A percentile compares a stretch with the other conserved stretches of the same genome.
phyloP scores from a whole-genome alignment of 2,797 vertebrate species.

The Silurus lanzhouensis region DNA sequence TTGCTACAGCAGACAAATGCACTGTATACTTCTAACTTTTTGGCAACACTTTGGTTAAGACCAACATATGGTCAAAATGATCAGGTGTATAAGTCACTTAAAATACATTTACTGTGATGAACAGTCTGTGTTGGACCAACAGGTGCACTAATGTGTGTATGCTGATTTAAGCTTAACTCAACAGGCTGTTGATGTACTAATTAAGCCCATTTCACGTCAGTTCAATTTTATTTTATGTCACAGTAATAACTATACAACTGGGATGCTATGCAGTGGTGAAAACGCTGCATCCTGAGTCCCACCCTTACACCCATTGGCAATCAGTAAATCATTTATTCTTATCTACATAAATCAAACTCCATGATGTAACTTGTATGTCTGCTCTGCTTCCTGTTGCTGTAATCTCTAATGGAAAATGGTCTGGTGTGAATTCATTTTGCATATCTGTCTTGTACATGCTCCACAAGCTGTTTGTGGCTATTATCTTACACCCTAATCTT shows the following conservation, averaged over 20 bases:
- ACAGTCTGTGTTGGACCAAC: background rate
- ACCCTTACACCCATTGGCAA: background rate
- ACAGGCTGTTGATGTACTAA: background rate
- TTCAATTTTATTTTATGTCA: background rate
- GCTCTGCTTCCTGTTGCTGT: background rate
- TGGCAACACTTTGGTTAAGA: background rate
- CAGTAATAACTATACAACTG: background rate
- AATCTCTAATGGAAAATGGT: background rate
- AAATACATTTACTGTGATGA: background rate
- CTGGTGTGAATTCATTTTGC: background rate
- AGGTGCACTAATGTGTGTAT: background rate
- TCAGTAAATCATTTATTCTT: background rate
- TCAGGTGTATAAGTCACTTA: background rate
- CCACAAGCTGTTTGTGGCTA: background rate
- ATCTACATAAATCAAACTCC: background rate
- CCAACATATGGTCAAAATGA: background rate
- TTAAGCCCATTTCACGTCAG: background rate
- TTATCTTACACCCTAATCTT: constrained; percentile 39
- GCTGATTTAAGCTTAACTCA: background rate
- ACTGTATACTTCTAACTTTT: background rate
- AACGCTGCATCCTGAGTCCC: background rate
- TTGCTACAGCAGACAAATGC: background rate
- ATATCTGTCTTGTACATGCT: background rate
- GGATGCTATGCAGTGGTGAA: background rate
- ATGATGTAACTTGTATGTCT: background rate